Evolutionary conservation across 2,888 invertebrate genomes (phyloP).

Genomic region (Seira ritae): DNA sequence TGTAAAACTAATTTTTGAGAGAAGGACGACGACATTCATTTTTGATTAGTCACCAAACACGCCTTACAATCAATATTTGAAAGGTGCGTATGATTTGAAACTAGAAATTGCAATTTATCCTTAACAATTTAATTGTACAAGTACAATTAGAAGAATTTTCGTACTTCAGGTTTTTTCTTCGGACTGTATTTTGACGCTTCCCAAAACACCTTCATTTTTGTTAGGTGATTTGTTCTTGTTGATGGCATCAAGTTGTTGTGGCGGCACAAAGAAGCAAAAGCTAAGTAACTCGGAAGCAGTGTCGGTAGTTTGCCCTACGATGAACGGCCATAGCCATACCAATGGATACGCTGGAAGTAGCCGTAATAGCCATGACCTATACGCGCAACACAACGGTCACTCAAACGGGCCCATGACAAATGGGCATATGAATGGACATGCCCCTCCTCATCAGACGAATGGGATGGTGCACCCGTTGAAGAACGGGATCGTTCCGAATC

Average conservation of each 20-base stretch:
- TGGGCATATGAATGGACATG: slow-evolving; percentile 68
- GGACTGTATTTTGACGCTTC: too few species aligned
- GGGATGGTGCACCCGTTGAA: slow-evolving; percentile 51
- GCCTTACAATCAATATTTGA: too few species aligned
- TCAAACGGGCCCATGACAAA: slow-evolving; percentile 75
- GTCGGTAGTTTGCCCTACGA: slow-evolving; percentile 42
- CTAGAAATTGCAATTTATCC: too few species aligned
- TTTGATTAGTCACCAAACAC: too few species aligned
- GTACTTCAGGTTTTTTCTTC: too few species aligned
- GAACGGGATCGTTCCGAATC: slow-evolving; percentile 47
- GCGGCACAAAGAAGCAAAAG: slow-evolving; percentile 94
- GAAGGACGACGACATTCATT: too few species aligned
- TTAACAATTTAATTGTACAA: too few species aligned
- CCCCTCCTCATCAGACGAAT: slow-evolving; percentile 48
- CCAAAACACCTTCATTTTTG: too few species aligned
- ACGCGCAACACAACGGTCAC: slow-evolving; percentile 76
- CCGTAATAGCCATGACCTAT: slow-evolving; percentile 47
- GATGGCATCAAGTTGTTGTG: slow-evolving; percentile 83
- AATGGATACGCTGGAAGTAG: slow-evolving; percentile 57
- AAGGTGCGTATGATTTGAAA: too few species aligned
- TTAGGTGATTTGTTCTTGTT: too few species aligned
- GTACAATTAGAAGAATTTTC: too few species aligned
- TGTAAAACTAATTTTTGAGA: too few species aligned
- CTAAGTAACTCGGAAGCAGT: slow-evolving; percentile 81
- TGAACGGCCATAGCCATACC: slow-evolving; percentile 75